Percentiles rank a stretch among this genome's conserved stretches.
Conservation (phyloP, 2,113 vertebrate genomes). For the Aldabrachelys gigantea region DNA sequence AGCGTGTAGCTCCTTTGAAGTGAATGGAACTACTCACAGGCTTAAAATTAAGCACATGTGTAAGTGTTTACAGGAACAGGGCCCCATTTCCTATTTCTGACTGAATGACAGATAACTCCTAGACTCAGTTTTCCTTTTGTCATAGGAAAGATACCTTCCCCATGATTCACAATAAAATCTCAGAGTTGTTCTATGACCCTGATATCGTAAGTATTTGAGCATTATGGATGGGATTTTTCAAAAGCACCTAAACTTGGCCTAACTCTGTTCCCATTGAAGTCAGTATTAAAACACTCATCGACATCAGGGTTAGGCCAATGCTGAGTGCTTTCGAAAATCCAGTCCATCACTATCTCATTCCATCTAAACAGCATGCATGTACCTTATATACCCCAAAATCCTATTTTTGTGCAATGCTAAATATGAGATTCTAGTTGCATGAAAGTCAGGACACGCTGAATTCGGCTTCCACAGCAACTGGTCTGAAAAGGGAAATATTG, state of each 20-base stretch:
- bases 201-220: background rate
- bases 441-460: background rate
- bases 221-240: background rate
- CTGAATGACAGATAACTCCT: background rate
- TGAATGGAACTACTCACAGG: background rate
- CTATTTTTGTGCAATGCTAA: background rate
- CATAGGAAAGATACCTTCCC: background rate
- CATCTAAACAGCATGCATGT: background rate
- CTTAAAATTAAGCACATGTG: background rate
- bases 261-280: rapidly evolving
- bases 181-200: background rate
- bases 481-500: conserved; percentile 52
- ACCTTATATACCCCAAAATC: background rate
- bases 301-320: background rate
- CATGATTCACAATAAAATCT: background rate
- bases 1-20: background rate
- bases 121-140: background rate
- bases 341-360: background rate
- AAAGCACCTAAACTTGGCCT: background rate
- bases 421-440: conserved; percentile 23
- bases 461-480: conserved; percentile 45
- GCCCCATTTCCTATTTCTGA: background rate
- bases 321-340: background rate
- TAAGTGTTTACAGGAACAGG: background rate
- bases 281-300: background rate